Evolutionary conservation across 1,140 invertebrate species (phyloP).

Genomic region (Plutomurus gul): DNA sequence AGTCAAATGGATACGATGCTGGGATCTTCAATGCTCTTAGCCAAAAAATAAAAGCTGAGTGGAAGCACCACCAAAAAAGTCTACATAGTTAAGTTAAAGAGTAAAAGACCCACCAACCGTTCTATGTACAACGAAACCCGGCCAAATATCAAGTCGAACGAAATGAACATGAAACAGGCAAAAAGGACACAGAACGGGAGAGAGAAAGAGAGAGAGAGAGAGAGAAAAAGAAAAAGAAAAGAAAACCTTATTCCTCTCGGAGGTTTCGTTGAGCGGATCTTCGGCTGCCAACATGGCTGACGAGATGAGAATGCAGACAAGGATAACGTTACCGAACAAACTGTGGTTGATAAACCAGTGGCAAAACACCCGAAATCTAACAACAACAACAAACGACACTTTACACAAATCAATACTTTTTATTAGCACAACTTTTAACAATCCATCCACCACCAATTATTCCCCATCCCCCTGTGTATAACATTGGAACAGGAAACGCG

Average conservation of each 20-base stretch:
- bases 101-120: neutral
- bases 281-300: conserved; percentile 97
- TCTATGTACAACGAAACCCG: conserved; percentile 8
- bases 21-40: neutral
- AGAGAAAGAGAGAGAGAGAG: neutral
- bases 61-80: neutral
- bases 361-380: conserved; percentile 93
- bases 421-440: too few relatives aligned
- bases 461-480: too few relatives aligned
- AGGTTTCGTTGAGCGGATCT: conserved; percentile 83
- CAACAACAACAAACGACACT: conserved; percentile 34
- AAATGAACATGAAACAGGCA: neutral
- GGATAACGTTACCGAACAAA: conserved; percentile 93
- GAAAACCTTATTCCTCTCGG: conserved; percentile 70
- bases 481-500: too few relatives aligned
- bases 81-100: conserved; percentile 14
- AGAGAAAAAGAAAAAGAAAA: neutral
- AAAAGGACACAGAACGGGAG: neutral
- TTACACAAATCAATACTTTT: neutral
- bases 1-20: neutral
- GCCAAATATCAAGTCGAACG: too few relatives aligned
- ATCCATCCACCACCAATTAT: too few relatives aligned
- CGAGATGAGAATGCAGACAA: conserved; percentile 97
- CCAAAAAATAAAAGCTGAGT: conserved; percentile 10
- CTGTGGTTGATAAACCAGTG: conserved; percentile 95